These are phyloP conservation scores for Charaxes varanes DNA, from an alignment of 1,140 invertebrate genomes.

Conservation along the genomic window DNA sequence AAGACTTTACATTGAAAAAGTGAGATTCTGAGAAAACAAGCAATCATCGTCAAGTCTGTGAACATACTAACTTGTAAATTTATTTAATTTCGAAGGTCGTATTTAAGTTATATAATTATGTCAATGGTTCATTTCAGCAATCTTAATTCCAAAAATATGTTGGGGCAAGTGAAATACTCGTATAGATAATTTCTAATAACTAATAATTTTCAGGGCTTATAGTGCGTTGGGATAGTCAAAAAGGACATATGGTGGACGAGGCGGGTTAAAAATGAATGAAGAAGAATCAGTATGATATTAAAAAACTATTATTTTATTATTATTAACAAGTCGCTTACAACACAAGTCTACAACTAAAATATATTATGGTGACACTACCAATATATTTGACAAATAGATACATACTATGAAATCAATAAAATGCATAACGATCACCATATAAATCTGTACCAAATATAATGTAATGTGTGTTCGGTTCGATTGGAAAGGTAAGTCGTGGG, in stretches of 20 bases:
- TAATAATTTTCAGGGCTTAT: too few species aligned
- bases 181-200: too few species aligned
- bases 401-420: slow-evolving; percentile 45
- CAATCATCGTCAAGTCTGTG: too few species aligned
- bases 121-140: too few species aligned
- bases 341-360: slow-evolving; percentile 60
- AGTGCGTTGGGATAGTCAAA: slow-evolving; percentile 13
- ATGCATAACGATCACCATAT: slow-evolving; percentile 47
- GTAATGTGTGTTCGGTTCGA: slow-evolving; percentile 16
- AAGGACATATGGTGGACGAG: slow-evolving; percentile 42
- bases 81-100: too few species aligned
- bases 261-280: slow-evolving; percentile 48
- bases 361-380: slow-evolving; percentile 36
- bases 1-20: too few species aligned
- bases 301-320: slow-evolving; percentile 68
- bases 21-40: too few species aligned
- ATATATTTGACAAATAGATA: slow-evolving; percentile 48
- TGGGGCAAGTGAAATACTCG: too few species aligned
- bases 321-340: slow-evolving; percentile 67
- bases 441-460: slow-evolving; percentile 18
- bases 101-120: too few species aligned
- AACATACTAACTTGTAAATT: too few species aligned
- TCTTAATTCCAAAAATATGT: too few species aligned
- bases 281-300: slow-evolving; percentile 52
- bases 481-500: slow-evolving; percentile 30